Conservation (phyloP, 2,113 vertebrate genomes). For the Eulemur rufifrons region DNA sequence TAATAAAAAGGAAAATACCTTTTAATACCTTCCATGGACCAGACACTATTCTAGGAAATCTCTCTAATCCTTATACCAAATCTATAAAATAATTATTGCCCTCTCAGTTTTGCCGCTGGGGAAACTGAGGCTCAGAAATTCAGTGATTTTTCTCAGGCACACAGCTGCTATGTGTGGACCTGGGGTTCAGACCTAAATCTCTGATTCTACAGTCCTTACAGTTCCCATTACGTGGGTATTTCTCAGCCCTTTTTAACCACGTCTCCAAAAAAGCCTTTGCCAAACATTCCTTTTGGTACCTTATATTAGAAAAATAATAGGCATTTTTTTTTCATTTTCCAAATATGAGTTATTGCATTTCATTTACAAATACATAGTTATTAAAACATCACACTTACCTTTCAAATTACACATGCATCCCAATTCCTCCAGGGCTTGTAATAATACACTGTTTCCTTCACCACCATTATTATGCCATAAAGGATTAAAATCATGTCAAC, state of each 20-base stretch:
- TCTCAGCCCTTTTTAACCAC: background rate
- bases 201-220: background rate
- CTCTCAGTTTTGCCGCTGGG: background rate
- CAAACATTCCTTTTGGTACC: background rate
- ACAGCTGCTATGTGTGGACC: no score
- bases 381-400: background rate
- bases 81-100: background rate
- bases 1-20: background rate
- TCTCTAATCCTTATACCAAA: background rate
- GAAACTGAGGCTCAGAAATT: background rate
- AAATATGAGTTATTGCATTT: background rate
- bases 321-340: background rate
- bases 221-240: background rate
- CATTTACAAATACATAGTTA: background rate
- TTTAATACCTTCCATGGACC: background rate
- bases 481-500: background rate
- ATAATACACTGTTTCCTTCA: background rate
- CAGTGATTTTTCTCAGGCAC: background rate
- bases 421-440: background rate
- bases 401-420: background rate
- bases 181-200: background rate
- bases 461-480: background rate
- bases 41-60: background rate
- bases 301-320: conserved; percentile 8
- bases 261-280: background rate